These are phyloP conservation scores for Pyralis farinalis DNA, from an alignment of 2,888 invertebrate species.

Conservation along the genomic window DNA sequence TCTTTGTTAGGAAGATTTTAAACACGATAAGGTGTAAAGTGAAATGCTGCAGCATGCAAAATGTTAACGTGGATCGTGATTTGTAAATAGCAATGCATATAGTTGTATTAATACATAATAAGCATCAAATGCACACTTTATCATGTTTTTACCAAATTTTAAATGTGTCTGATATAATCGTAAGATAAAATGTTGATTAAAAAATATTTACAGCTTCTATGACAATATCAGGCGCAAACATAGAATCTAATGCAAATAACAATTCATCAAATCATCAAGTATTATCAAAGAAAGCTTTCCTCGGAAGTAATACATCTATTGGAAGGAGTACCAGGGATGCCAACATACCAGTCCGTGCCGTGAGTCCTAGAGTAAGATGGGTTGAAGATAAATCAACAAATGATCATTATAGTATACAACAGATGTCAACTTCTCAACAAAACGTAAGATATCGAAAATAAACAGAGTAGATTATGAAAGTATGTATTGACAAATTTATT, in stretches of 20 bases:
- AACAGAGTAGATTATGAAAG: not conserved
- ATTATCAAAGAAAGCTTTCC: conserved; percentile 74
- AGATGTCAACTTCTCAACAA: conserved; percentile 66
- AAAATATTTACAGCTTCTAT: conserved; percentile 83
- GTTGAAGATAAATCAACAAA: conserved; percentile 65
- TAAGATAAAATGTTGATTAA: not conserved
- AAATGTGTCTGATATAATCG: not conserved
- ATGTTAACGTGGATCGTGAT: conserved; percentile 39
- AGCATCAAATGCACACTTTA: conserved; percentile 47
- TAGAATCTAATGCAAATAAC: conserved; percentile 74
- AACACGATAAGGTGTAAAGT: conserved; percentile 67
- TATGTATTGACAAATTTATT: too few species aligned
- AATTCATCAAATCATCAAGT: conserved; percentile 65
- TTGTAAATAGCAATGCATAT: conserved; percentile 35
- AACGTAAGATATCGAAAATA: conserved; percentile 49
- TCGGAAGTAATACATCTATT: conserved; percentile 74
- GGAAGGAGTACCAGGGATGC: conserved; percentile 68
- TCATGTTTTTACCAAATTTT: conserved; percentile 46
- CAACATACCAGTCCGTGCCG: conserved; percentile 74
- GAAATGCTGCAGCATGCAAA: conserved; percentile 47
- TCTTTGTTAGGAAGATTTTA: conserved; percentile 34
- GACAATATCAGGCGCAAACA: conserved; percentile 84
- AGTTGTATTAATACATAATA: conserved; percentile 40
- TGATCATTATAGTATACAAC: conserved; percentile 64
- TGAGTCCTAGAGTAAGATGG: conserved; percentile 75